Evolutionary conservation across 1,140 invertebrate species (phyloP).

Genomic region (Popillia japonica): DNA sequence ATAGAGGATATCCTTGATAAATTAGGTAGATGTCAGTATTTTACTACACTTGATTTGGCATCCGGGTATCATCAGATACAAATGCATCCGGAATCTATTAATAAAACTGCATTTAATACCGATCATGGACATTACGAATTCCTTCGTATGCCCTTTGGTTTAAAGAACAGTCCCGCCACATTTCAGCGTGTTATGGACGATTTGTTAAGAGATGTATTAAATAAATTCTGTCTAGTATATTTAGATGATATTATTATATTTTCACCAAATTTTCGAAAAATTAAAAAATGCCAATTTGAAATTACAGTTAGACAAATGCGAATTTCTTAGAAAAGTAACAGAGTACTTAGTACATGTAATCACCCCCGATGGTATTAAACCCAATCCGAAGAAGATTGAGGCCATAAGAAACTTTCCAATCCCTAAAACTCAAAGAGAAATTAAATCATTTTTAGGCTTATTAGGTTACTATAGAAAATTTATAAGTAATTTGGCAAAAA

Average conservation of each 20-base stretch:
- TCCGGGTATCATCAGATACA: slow-evolving; percentile 33
- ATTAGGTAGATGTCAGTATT: slow-evolving; percentile 26
- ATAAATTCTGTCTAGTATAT: slow-evolving; percentile 52
- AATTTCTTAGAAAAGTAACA: slow-evolving; percentile 48
- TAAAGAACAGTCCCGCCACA: slow-evolving; percentile 41
- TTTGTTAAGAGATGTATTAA: slow-evolving; percentile 37
- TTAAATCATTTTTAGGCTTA: slow-evolving; percentile 41
- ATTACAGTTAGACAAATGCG: slow-evolving; percentile 47
- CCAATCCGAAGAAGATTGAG: slow-evolving; percentile 48
- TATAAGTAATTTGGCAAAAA: slow-evolving; percentile 39
- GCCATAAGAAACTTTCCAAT: slow-evolving; percentile 54
- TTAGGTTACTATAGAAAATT: slow-evolving; percentile 43
- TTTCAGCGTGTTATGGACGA: slow-evolving; percentile 46
- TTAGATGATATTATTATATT: slow-evolving; percentile 56
- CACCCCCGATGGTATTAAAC: slow-evolving; percentile 45
- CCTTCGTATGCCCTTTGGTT: slow-evolving; percentile 23
- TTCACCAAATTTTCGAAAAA: slow-evolving; percentile 51
- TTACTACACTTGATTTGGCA: slow-evolving; percentile 29
- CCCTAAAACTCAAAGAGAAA: slow-evolving; percentile 52
- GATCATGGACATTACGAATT: slow-evolving; percentile 25
- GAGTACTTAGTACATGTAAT: slow-evolving; percentile 46
- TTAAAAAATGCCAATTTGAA: slow-evolving; percentile 48
- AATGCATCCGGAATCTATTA: not conserved
- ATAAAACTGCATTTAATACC: slow-evolving; percentile 27
- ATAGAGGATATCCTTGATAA: slow-evolving; percentile 49